Evolutionary conservation across 2,113 vertebrate genomes (phyloP), one percentile per base, ranked within the genome.

Genomic region (Neolamprologus fasciatus): DNA sequence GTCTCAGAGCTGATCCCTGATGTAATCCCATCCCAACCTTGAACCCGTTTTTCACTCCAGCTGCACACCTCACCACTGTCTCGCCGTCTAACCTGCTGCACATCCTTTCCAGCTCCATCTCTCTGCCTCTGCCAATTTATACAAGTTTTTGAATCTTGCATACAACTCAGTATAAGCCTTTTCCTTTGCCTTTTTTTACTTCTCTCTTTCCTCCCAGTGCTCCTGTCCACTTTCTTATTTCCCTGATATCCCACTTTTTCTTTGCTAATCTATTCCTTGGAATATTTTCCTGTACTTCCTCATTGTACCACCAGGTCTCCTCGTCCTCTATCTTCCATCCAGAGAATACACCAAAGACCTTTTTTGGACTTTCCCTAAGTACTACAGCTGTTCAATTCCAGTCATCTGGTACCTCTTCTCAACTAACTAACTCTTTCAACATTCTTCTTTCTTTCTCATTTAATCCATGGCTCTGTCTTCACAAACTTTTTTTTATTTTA

Each of bases 401-500:
- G 63, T 68, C 63, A 40, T 9, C 63, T 71, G n/a, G 7, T 71
- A 42, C 19, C 11, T 40, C 1, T 68, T 68, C 63, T 40, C 28
- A 63, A 61, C 28, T 9, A 2, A 33, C 57, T 28, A 68, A 40
- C 63, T 68, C 63, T 21, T 21, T 68, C 35, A 68, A 14, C 35
- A 68, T 68, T 6, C n/a, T 21, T 68, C 66, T 71, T 61, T 58
- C 28, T 3, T 61, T 61, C 9, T 42, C 35, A 42, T 71, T 71
- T 71, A 71, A 42, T 16, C 66, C 4, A 9, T 42, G n/a, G 12
- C 19, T 71, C 66, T 71, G 66, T 23, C n/a, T 71, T 71, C 66
- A 71, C 37, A 42, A 4, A 42, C 8, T 0, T 5, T 40, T 40
- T 33, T 33, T 33, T 2, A 5, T 0, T 19, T 16, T 0, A 14